Conservation (phyloP, 2,888 invertebrate genomes). For the Eudemis profundana region DNA sequence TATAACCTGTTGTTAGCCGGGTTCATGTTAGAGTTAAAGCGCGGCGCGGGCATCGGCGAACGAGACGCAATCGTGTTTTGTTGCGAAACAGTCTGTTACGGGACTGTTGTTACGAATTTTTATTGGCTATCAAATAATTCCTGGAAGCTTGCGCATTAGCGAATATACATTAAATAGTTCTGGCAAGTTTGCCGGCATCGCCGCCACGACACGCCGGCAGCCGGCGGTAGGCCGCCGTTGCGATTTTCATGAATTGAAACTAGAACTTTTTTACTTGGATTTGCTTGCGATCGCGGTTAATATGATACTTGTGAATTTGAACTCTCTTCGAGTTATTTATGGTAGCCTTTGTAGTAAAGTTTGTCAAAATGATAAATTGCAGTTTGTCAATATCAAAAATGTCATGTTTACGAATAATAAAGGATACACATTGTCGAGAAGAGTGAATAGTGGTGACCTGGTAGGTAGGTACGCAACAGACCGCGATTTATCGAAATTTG, state of each 20-base stretch:
- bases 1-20: conserved; percentile 50
- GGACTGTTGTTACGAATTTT: conserved; percentile 31
- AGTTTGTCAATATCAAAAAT: too few species aligned
- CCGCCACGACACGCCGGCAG: background rate
- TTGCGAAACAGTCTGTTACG: conserved; percentile 59
- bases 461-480: too few species aligned
- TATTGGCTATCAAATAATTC: conserved; percentile 25
- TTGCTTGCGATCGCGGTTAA: background rate
- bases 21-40: conserved; percentile 49
- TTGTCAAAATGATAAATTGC: too few species aligned
- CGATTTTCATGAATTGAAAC: background rate
- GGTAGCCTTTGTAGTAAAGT: too few species aligned
- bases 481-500: too few species aligned
- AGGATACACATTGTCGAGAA: too few species aligned
- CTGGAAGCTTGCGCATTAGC: conserved; percentile 30
- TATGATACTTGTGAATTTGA: background rate
- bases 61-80: conserved; percentile 58
- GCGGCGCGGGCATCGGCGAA: conserved; percentile 50
- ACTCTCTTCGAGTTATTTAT: too few species aligned
- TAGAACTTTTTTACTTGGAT: background rate
- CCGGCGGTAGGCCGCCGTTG: background rate
- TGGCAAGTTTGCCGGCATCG: conserved; percentile 5
- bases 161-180: conserved; percentile 19
- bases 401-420: too few species aligned
- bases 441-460: too few species aligned